A percentile compares a stretch with the other conserved stretches of the same genome.
These are phyloP conservation scores for Noctua janthe DNA, from an alignment of 2,888 invertebrate genomes.

Conservation along the genomic window DNA sequence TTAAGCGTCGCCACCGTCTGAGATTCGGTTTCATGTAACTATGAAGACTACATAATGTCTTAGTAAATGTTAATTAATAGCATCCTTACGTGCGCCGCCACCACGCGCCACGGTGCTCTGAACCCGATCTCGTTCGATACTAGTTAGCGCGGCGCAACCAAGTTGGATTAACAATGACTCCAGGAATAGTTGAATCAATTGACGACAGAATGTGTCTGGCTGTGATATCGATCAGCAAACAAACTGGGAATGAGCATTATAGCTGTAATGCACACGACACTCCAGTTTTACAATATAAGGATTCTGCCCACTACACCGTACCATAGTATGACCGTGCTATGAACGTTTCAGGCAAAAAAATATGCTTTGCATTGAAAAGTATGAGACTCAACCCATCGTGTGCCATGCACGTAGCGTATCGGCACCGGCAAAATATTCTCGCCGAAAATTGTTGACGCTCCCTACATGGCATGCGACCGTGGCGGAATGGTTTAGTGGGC, in stretches of 20 bases:
- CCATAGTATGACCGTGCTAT: not conserved
- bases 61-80: constrained; percentile 57
- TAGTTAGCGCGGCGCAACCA: constrained; percentile 37
- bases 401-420: not conserved
- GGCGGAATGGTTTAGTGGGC: not conserved
- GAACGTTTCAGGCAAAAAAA: not conserved
- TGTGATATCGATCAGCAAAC: constrained; percentile 62
- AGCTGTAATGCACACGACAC: constrained; percentile 22
- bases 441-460: not conserved
- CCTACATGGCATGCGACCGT: not conserved
- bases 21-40: constrained; percentile 53
- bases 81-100: constrained; percentile 33
- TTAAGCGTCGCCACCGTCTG: constrained; percentile 25
- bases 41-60: constrained; percentile 38
- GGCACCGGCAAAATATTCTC: not conserved
- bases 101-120: constrained; percentile 5
- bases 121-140: constrained; percentile 48
- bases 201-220: constrained; percentile 61
- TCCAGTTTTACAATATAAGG: not conserved
- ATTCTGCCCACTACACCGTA: not conserved
- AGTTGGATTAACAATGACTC: constrained; percentile 58
- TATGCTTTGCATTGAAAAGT: fast-evolving
- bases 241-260: constrained; percentile 24
- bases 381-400: not conserved
- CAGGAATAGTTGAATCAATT: constrained; percentile 67